phyloP scores from a whole-genome alignment of 2,797 vertebrate genomes.

The Erethizon dorsatum region DNA sequence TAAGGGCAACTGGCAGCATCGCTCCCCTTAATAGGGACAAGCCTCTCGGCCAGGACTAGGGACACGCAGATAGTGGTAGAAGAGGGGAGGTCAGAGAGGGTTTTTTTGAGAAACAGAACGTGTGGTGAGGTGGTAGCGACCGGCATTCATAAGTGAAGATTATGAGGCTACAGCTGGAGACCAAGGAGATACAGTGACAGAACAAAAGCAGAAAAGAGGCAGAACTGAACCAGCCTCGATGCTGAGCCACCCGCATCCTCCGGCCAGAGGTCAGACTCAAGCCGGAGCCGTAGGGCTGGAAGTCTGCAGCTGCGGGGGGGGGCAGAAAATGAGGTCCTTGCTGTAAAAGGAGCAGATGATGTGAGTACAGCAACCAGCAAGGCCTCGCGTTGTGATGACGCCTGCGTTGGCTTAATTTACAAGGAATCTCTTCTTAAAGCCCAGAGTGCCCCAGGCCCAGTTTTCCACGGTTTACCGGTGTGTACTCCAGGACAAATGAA shows the following conservation, averaged over 20 bases:
- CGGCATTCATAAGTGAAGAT: background rate
- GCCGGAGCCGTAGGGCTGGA: background rate
- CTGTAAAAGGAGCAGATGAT: background rate
- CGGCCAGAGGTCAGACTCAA: background rate
- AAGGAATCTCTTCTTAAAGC: background rate
- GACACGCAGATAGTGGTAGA: background rate
- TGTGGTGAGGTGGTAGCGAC: background rate
- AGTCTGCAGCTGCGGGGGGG: too few relatives aligned
- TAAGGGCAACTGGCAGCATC: background rate
- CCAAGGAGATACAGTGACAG: background rate
- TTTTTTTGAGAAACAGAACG: background rate
- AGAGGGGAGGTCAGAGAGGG: too few relatives aligned
- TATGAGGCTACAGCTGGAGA: rapidly evolving
- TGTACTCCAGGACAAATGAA: background rate
- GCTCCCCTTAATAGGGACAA: background rate
- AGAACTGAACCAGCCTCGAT: background rate
- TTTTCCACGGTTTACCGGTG: background rate
- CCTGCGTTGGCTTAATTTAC: background rate
- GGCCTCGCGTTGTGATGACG: background rate
- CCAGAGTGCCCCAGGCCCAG: rapidly evolving
- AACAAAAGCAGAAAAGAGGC: background rate
- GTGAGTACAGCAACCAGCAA: background rate
- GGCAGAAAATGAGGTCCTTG: background rate
- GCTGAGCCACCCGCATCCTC: background rate
- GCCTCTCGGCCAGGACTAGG: background rate